Evolutionary conservation across 2,888 invertebrate genomes (phyloP).

Genomic region (Eupeodes luniger): DNA sequence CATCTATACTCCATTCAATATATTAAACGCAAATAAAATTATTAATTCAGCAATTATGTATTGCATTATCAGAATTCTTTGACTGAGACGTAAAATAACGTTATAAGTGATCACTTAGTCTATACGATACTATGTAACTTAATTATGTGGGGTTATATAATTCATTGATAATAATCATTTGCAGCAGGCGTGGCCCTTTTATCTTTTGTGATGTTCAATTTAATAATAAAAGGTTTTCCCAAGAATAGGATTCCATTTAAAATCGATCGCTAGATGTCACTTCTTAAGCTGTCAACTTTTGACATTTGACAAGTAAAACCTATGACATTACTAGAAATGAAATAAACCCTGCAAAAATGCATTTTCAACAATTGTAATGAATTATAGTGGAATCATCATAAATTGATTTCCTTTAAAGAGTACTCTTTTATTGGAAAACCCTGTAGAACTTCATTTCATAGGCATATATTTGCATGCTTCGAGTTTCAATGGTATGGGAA

Average conservation of each 20-base stretch:
- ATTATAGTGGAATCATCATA: no score
- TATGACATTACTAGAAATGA: no score
- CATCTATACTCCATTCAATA: background rate
- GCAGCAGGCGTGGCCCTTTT: background rate
- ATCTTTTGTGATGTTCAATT: slow-evolving; percentile 1
- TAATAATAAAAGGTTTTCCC: background rate
- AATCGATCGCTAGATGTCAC: no score
- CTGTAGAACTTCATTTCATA: no score
- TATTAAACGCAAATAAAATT: background rate
- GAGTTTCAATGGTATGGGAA: background rate
- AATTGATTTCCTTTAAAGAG: no score
- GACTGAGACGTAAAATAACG: slow-evolving; percentile 38
- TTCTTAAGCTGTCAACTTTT: no score
- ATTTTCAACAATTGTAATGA: no score
- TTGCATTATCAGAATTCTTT: slow-evolving; percentile 33
- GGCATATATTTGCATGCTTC: slow-evolving; percentile 1
- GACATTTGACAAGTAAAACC: no score
- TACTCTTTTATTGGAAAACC: no score
- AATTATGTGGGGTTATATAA: background rate
- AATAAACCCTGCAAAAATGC: no score
- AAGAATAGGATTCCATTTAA: no score
- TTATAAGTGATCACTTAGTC: slow-evolving; percentile 35
- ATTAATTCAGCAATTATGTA: slow-evolving; percentile 19
- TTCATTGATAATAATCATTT: slow-evolving; percentile 26
- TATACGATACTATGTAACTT: no score